A percentile compares a stretch with the other conserved stretches of the same genome.
phyloP scores from a whole-genome alignment of 2,797 vertebrate species.

The Morelia viridis region DNA sequence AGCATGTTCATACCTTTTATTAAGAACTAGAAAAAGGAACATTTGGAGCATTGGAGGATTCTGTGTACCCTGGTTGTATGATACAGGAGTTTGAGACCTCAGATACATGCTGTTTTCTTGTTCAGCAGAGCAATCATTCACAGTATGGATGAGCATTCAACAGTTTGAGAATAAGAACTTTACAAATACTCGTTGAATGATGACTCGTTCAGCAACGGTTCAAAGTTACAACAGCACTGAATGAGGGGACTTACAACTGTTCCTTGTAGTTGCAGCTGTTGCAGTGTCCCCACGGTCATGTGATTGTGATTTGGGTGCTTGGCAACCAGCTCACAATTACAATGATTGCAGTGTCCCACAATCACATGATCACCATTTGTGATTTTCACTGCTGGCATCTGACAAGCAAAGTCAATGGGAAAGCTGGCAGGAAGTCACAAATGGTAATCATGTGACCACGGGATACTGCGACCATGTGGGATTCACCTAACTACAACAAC shows the following conservation, averaged over 20 bases:
- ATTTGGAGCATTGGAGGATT: not conserved
- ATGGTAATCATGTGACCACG: not conserved
- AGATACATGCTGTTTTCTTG: not conserved
- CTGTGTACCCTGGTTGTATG: not conserved
- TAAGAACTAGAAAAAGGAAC: not conserved
- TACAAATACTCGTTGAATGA: not conserved
- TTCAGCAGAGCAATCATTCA: not conserved
- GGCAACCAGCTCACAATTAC: not conserved
- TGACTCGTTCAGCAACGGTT: not conserved
- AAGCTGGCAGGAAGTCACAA: not conserved
- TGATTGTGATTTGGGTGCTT: not conserved
- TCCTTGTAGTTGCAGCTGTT: not conserved
- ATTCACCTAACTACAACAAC: not conserved
- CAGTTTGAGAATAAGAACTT: not conserved
- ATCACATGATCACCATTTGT: not conserved
- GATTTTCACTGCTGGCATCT: not conserved
- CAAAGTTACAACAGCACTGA: not conserved
- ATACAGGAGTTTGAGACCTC: not conserved
- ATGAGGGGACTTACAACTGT: not conserved
- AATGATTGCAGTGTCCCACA: not conserved
- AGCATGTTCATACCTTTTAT: not conserved
- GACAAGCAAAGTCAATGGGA: not conserved
- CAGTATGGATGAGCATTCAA: not conserved
- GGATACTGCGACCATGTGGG: not conserved
- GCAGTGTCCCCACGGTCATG: not conserved